A percentile compares a stretch with the other conserved stretches of the same genome.
Conservation (phyloP, 2,797 vertebrate genomes). For the Chelidonichthys spinosus region DNA sequence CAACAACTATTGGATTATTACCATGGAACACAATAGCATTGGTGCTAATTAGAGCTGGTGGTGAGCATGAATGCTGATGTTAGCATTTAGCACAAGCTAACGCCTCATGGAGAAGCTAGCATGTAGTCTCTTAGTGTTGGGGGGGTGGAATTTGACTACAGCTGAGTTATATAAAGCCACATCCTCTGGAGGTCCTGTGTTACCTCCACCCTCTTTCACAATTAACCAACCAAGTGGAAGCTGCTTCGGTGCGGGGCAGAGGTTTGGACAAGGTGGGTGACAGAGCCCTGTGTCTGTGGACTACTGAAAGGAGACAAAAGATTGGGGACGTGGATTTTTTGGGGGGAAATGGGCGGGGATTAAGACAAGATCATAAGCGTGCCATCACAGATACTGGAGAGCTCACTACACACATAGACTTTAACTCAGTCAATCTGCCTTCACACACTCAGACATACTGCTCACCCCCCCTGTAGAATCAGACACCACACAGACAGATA, state of each 20-base stretch:
- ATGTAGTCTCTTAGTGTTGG: not conserved
- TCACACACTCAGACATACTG: conserved; percentile 39
- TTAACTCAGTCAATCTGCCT: conserved; percentile 41
- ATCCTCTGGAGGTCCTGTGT: conserved; percentile 58
- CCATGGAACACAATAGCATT: not conserved
- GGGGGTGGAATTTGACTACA: conserved; percentile 8
- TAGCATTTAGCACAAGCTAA: not conserved
- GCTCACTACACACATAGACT: conserved; percentile 30
- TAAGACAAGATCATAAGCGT: conserved; percentile 36
- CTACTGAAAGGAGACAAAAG: not conserved
- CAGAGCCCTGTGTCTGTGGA: not conserved
- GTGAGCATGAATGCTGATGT: not conserved
- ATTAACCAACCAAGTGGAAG: conserved; percentile 72
- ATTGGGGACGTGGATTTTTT: conserved; percentile 56
- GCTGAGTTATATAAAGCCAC: conserved; percentile 62
- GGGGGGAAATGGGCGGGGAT: too few species aligned
- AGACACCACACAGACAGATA: conserved; percentile 76
- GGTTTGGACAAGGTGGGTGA: conserved; percentile 26
- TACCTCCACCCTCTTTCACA: conserved; percentile 69
- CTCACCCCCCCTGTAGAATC: conserved; percentile 55
- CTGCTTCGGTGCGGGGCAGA: conserved; percentile 49
- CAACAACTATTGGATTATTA: not conserved
- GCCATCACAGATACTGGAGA: conserved; percentile 41
- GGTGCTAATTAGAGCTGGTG: not conserved
- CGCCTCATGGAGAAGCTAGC: not conserved